Evolutionary conservation across 2,113 vertebrate genomes (phyloP), one percentile per base, ranked within the genome.

Genomic region (Syngnathoides biaculeatus): DNA sequence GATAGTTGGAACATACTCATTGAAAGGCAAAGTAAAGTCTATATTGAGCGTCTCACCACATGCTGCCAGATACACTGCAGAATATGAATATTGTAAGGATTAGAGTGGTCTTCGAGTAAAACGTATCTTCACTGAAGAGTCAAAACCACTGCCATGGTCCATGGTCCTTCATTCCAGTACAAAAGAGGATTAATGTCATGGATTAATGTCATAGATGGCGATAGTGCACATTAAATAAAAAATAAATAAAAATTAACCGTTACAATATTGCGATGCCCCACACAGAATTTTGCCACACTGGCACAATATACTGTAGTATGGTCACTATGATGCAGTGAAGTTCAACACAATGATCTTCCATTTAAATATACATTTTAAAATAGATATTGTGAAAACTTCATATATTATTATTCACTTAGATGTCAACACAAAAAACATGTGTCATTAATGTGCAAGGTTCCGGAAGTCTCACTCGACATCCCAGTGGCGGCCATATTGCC

Each of bases 31-130:
- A 75, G 93, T 95, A 88, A 99, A 99, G 86, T 95, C 94, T 81
- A 99, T 95, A 85, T 93, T 98, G 81, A 99, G 76, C 6, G 95
- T 98, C 91, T 99, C 96, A 55, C 97, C 97, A 74, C 97, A 99
- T 74, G 97, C 97, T 85, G 95, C 97, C 58, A 99, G 91, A 90
- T 99, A 99, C 74, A 99, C 97, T 99, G 82, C 26, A 61, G 67
- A 69, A 79, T 58, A 86, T 85, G 59, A 58, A 76, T 74, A 81
- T 40, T 27, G 39, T 7, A 22, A 22, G 72, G 39, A 81, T 65
- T 73, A 30, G 65, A 4, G 8, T 13, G 22, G 35, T 45, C 17
- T 53, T 60, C 64, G 35, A 65, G 22, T 66, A 55, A 22, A 61
- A 59, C 73, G 8, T 19, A 68, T 74, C 65, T 48, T 48, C 15